Evolutionary conservation across 2,113 vertebrate genomes (phyloP).

Genomic region (Phalacrocorax carbo): DNA sequence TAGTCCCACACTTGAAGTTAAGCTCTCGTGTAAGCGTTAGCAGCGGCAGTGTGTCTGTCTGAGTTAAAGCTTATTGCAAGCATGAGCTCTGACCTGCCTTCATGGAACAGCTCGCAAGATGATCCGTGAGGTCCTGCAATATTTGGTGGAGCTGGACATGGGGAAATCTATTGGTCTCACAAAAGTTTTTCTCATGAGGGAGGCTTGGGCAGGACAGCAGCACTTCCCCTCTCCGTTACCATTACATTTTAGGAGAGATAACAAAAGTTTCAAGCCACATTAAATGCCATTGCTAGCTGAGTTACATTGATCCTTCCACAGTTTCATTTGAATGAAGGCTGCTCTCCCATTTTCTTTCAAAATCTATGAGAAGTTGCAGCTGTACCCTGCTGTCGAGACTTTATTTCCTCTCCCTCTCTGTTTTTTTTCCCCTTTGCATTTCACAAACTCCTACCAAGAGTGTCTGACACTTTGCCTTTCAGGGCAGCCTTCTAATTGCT

Average conservation of each 20-base stretch:
- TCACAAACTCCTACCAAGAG: constrained; percentile 22
- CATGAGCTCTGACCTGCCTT: background rate
- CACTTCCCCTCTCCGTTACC: background rate
- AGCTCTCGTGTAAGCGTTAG: background rate
- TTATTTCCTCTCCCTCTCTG: background rate
- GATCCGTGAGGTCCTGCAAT: background rate
- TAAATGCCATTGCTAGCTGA: background rate
- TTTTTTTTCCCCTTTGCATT: background rate
- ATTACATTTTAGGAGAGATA: background rate
- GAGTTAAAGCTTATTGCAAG: background rate
- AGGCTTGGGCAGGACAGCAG: background rate
- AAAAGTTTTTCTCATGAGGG: background rate
- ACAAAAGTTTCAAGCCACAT: background rate
- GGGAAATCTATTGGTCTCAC: background rate
- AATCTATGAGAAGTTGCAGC: background rate
- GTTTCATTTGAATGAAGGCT: background rate
- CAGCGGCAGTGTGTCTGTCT: fast-evolving
- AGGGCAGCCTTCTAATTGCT: constrained; percentile 8
- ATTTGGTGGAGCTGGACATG: background rate
- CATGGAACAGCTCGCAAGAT: background rate
- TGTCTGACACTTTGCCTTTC: constrained; percentile 62
- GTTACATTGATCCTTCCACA: background rate
- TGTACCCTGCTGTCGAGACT: background rate
- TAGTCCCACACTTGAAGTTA: background rate
- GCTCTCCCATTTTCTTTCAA: background rate